phyloP scores from a whole-genome alignment of 2,888 invertebrate species.

The Aleiodes alternator region DNA sequence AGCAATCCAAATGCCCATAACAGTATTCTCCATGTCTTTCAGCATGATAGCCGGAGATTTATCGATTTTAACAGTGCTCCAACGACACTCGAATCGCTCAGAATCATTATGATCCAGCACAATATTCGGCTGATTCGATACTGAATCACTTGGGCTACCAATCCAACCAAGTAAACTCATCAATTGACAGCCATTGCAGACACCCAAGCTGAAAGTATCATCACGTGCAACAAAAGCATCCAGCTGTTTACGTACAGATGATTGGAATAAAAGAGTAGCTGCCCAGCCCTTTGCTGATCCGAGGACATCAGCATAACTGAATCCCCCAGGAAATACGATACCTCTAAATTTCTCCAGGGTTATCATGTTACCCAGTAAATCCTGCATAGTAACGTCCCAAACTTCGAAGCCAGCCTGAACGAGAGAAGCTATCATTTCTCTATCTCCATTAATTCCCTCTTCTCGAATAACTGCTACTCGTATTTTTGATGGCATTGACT shows the following conservation, averaged over 20 bases:
- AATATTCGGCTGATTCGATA: conserved; percentile 77
- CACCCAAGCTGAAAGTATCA: conserved; percentile 96
- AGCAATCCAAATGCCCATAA: conserved; percentile 96
- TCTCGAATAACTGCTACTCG: conserved; percentile 94
- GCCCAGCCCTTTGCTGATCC: conserved; percentile 99
- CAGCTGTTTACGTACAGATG: conserved; percentile 85
- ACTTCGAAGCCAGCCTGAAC: conserved; percentile 92
- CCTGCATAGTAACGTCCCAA: conserved; percentile 96
- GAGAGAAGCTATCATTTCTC: conserved; percentile 97
- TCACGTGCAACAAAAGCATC: conserved; percentile 82
- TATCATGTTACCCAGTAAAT: conserved; percentile 84
- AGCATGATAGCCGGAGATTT: conserved; percentile 90
- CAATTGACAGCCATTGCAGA: conserved; percentile 99
- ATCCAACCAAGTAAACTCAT: conserved; percentile 97
- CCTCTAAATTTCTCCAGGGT: conserved; percentile 90
- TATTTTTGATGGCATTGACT: conserved; percentile 72
- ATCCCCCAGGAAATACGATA: conserved; percentile 97
- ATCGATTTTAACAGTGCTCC: conserved; percentile 84
- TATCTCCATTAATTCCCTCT: conserved; percentile 97
- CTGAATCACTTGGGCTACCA: conserved; percentile 75
- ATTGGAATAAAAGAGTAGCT: conserved; percentile 90
- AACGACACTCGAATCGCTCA: conserved; percentile 89
- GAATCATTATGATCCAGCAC: conserved; percentile 91
- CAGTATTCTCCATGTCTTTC: conserved; percentile 89
- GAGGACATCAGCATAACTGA: conserved; percentile 97